Base-by-base conservation (phyloP, 2,888 invertebrate species). In the Barypeithes pellucidus region DNA sequence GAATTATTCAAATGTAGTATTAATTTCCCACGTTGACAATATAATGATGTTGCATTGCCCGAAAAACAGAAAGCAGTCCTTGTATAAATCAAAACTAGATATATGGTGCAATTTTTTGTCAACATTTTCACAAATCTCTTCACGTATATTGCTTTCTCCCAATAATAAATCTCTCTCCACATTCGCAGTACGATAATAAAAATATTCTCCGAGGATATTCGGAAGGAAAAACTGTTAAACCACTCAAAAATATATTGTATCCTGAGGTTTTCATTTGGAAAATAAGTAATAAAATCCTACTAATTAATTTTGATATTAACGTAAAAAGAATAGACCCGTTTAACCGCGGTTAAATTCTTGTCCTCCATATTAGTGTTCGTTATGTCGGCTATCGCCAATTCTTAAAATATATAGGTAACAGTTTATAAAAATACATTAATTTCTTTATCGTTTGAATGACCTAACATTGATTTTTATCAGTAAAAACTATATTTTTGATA, bases 71-170 rank as follows among this genome's bases (percentile, higher is more conserved):
- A 50, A 50, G n/a, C 22, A 22, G 24, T 8, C n/a, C 50, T 22
- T 20, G 11, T 50, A 50, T 50, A 50, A 50, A 50, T 50, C 50
- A 24, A 50, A 50, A 50, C 22, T 50, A 50, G 50, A 50, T n/a
- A 12, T 22, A 50, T n/a, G 24, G 50, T 24, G 22, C 12, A 50
- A 24, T 24, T 50, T 47, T 24, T 50, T 24, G 50, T 50, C 50
- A 22, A 50, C 50, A 50, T 50, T 50, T 50, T 50, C 50, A 20
- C 50, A 50, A 50, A 50, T 50, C 50, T 50, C 50, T 50, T 50
- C 50, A 50, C 50, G 50, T 50, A 50, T 50, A 22, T 9, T 50
- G 50, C 50, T 24, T 29, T 45, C 43, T 50, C 50, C n/a, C 22
- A 50, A 50, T 50, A 50, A 50, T 24, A 50, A 50, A 50, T 50